Conservation (phyloP, 35 echinoderm and acorn worm genomes). For the Hemicentrotus pulcherrimus region DNA sequence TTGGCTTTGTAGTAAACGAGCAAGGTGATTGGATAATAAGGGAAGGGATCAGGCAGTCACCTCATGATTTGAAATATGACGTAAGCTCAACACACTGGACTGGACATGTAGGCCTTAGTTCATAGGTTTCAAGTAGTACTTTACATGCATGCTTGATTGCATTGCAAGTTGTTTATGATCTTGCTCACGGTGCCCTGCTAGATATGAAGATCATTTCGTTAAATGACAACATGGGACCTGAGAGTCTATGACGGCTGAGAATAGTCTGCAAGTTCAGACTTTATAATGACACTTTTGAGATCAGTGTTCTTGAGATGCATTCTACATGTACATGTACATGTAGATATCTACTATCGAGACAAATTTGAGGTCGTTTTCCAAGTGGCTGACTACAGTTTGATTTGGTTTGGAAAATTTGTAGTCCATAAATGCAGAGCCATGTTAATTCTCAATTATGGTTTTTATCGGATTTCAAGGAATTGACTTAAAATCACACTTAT, state of each 20-base stretch:
- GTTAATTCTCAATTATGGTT: background rate
- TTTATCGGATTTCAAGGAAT: background rate
- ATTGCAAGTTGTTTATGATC: constrained; percentile 19
- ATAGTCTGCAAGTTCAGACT: background rate
- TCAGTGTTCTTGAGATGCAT: too few species aligned
- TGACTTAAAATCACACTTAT: background rate
- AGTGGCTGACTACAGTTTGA: too few species aligned
- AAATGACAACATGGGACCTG: constrained; percentile 5
- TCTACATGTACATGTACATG: too few species aligned
- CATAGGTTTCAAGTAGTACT: background rate
- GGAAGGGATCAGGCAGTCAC: background rate
- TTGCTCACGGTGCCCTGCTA: background rate
- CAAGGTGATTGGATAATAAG: background rate
- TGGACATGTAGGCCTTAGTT: constrained; percentile 1
- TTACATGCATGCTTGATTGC: constrained; percentile 1
- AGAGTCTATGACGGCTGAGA: background rate
- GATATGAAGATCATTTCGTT: background rate
- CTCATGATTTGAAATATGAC: background rate
- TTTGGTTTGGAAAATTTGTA: too few species aligned
- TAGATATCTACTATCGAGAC: too few species aligned
- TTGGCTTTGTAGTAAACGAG: background rate
- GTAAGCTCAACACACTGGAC: background rate
- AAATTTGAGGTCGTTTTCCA: too few species aligned
- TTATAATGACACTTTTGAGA: background rate
- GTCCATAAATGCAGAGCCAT: too few species aligned